Base-by-base conservation (phyloP, 2,113 vertebrate genomes). In the Mesocricetus auratus region DNA sequence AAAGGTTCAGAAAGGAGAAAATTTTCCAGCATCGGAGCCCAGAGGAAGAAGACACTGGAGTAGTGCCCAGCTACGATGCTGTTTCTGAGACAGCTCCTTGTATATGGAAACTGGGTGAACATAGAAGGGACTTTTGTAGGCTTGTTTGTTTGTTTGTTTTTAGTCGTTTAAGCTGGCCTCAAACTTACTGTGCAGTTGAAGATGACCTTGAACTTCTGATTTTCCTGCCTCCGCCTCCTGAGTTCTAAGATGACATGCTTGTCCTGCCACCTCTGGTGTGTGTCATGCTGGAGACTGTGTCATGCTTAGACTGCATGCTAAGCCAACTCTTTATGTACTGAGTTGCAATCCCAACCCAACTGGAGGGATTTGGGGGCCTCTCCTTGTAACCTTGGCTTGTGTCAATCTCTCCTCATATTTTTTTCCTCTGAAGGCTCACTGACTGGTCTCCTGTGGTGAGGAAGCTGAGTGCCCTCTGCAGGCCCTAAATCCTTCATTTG, bases 401-500 rank as follows among this genome's bases (percentile, higher is more conserved):
- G 36, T 50, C 31, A 5, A 42, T 74, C 86, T 29, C 31, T 26
- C 7, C 42, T 68, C 2, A 5, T n/a, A 9, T 42, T 53, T 92
- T 89, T 56, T 89, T 83, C 33, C 85, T 53, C 73, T 9, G 21
- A 71, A 62, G 69, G 60, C 3, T 16, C 22, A 15, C 71, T n/a
- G 11, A 17, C n/a, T 71, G 7, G n/a, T 47, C 79, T 93, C 91
- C 66, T n/a, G 11, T 11, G 53, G 33, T 31, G 53, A 50, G 53
- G 24, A 53, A 94, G 6, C 62, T 77, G 56, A 92, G 42, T 39
- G 45, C 82, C 86, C 69, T 64, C 58, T 7, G 36, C 5, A 19
- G 15, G 64, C 87, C 81, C 42, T 0, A 6, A 79, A 89, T 88
- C 96, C 85, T 98, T 97, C 83, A 89, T 88, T 89, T 92, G 91